Percentiles rank a stretch among this genome's conserved stretches.
Conservation (phyloP, 1,140 invertebrate genomes). For the Leguminivora glycinivorella region DNA sequence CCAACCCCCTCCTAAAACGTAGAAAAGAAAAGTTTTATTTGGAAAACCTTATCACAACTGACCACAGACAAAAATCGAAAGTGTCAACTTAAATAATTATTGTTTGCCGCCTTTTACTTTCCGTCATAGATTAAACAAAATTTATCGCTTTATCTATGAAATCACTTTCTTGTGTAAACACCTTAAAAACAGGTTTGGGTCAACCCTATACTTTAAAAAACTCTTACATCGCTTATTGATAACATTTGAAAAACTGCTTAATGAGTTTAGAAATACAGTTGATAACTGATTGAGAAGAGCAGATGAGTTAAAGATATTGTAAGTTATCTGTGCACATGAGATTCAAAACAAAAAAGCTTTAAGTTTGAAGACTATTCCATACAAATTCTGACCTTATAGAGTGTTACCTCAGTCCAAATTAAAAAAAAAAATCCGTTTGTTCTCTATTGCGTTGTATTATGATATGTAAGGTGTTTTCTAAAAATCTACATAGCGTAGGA, state of each 20-base stretch:
- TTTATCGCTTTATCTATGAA: conserved; percentile 21
- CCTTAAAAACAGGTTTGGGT: conserved; percentile 6
- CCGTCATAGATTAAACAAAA: conserved; percentile 23
- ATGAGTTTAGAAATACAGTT: background rate
- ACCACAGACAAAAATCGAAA: conserved; percentile 25
- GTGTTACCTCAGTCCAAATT: background rate
- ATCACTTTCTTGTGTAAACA: conserved; percentile 20
- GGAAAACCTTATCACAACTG: background rate
- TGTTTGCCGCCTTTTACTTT: conserved; percentile 1
- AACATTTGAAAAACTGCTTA: background rate
- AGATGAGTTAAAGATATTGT: background rate
- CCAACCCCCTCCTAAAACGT: too few species aligned
- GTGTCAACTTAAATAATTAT: conserved; percentile 15
- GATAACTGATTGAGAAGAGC: background rate
- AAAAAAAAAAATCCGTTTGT: background rate
- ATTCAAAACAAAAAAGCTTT: background rate
- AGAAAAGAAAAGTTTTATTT: too few species aligned
- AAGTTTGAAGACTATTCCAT: background rate
- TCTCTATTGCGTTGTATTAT: background rate
- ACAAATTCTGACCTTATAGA: background rate
- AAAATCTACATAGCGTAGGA: conserved; percentile 21
- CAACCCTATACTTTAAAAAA: too few species aligned
- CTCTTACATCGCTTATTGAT: background rate
- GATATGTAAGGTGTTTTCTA: conserved; percentile 19
- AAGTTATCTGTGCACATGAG: background rate